A percentile compares a stretch with the other conserved stretches of the same genome.
These are phyloP conservation scores for Sarcophilus harrisii DNA, from an alignment of 2,797 vertebrate species.

Conservation along the genomic window DNA sequence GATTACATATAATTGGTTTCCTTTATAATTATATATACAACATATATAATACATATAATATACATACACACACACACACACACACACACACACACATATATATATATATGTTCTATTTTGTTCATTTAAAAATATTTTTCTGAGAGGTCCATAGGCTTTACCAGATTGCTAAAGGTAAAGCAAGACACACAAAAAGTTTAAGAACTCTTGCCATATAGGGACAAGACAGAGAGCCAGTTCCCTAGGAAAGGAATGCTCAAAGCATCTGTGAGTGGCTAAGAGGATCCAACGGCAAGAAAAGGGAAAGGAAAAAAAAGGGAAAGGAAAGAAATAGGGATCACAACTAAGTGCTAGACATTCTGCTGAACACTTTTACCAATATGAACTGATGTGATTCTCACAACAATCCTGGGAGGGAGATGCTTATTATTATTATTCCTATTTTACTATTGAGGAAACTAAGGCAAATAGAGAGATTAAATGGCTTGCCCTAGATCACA, in stretches of 20 bases:
- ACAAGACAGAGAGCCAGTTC: not conserved
- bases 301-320: not conserved
- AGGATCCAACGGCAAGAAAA: not conserved
- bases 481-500: not conserved
- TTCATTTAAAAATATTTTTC: not conserved
- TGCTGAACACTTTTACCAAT: not conserved
- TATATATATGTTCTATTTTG: not conserved
- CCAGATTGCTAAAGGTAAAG: not conserved
- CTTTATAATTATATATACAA: not conserved
- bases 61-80: too few species aligned
- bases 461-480: not conserved
- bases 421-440: not conserved
- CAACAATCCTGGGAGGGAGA: not conserved
- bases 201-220: not conserved
- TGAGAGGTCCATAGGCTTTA: not conserved
- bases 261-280: not conserved
- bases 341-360: not conserved
- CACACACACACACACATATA: too few species aligned
- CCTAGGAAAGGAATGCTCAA: not conserved
- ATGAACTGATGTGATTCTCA: not conserved
- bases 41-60: too few species aligned
- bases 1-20: not conserved
- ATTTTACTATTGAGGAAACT: not conserved
- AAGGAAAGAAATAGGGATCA: not conserved
- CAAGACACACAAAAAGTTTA: not conserved